Conservation (phyloP, 2,888 invertebrate species). For the Drosophila demipolita region DNA sequence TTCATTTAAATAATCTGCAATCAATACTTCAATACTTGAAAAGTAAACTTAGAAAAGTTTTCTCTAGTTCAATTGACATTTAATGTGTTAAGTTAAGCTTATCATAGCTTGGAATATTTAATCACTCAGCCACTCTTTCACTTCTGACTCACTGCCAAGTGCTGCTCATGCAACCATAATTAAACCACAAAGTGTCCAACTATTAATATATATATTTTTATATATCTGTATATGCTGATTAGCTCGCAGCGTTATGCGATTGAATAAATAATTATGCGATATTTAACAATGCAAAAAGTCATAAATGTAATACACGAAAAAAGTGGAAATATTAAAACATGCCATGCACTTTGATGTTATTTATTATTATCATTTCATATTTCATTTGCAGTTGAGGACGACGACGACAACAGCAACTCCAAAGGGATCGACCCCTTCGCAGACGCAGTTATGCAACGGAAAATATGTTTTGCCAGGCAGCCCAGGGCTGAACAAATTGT, state of each 20-base stretch:
- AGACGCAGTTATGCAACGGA: slow-evolving; percentile 59
- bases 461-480: slow-evolving; percentile 54
- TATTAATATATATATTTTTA: slow-evolving; percentile 33
- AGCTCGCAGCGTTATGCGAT: slow-evolving; percentile 31
- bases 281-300: slow-evolving; percentile 62
- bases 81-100: slow-evolving; percentile 1
- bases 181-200: slow-evolving; percentile 35
- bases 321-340: slow-evolving; percentile 30
- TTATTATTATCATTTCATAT: slow-evolving; percentile 6
- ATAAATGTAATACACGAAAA: slow-evolving; percentile 46
- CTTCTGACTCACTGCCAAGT: not conserved
- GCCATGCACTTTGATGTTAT: slow-evolving; percentile 40
- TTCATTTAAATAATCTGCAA: not conserved
- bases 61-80: not conserved
- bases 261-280: slow-evolving; percentile 68
- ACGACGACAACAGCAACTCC: slow-evolving; percentile 1
- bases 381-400: slow-evolving; percentile 44
- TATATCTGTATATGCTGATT: slow-evolving; percentile 15
- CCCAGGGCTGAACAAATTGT: slow-evolving; percentile 65
- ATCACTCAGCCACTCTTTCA: not conserved
- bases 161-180: slow-evolving; percentile 27
- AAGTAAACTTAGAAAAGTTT: slow-evolving; percentile 5
- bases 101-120: slow-evolving; percentile 2
- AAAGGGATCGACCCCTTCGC: slow-evolving; percentile 17
- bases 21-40: not conserved